Conservation (phyloP, 2,888 invertebrate species). For the Cotesia congregata region DNA sequence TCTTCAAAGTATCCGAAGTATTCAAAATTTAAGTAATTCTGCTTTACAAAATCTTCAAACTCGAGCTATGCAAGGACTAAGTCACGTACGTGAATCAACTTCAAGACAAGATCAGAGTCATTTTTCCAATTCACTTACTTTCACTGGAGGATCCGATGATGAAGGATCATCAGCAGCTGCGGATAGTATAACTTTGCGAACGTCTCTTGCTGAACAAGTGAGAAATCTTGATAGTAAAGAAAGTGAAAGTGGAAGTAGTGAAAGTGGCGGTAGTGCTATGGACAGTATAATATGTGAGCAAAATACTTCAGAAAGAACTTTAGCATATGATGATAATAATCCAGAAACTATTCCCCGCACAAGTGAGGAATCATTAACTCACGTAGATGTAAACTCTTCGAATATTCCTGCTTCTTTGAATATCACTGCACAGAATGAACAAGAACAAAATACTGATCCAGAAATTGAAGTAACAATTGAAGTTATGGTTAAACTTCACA, state of each 20-base stretch:
- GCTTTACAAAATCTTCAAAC: slow-evolving; percentile 72
- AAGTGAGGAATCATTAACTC: slow-evolving; percentile 69
- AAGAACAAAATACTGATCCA: slow-evolving; percentile 64
- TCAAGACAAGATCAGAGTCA: slow-evolving; percentile 70
- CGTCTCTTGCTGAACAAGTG: slow-evolving; percentile 81
- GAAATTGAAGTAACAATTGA: slow-evolving; percentile 67
- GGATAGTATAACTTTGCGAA: slow-evolving; percentile 91
- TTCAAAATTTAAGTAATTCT: slow-evolving; percentile 70
- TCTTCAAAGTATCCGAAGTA: slow-evolving; percentile 67
- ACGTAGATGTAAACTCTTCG: slow-evolving; percentile 75
- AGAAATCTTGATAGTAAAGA: slow-evolving; percentile 73
- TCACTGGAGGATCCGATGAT: slow-evolving; percentile 92
- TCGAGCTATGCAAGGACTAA: slow-evolving; percentile 62
- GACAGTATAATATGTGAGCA: slow-evolving; percentile 91
- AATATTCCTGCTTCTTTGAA: slow-evolving; percentile 71
- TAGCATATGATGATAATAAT: slow-evolving; percentile 85
- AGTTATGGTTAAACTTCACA: slow-evolving; percentile 75
- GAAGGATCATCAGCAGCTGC: slow-evolving; percentile 95
- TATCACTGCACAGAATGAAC: slow-evolving; percentile 63
- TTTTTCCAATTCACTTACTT: slow-evolving; percentile 86
- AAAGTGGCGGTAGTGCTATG: slow-evolving; percentile 92
- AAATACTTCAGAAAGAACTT: slow-evolving; percentile 91
- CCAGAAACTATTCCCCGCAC: slow-evolving; percentile 67
- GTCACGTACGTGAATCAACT: slow-evolving; percentile 57
- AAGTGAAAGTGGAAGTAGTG: slow-evolving; percentile 77